These are phyloP conservation scores for Acropora tenuis DNA, from an alignment of 64 coral and sea anemone species.

Conservation along the genomic window DNA sequence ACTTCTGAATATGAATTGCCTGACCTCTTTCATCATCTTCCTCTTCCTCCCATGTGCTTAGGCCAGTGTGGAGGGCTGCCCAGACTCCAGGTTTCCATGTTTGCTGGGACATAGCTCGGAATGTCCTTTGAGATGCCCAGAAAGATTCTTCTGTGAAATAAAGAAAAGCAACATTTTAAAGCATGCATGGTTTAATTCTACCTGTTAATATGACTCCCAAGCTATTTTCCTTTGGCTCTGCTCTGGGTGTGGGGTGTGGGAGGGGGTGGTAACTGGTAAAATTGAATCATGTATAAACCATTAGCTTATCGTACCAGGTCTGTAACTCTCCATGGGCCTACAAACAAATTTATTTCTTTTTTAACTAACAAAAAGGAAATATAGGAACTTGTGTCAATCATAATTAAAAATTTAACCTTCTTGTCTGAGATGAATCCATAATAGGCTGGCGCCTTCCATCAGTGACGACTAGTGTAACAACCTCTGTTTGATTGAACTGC, in stretches of 20 bases:
- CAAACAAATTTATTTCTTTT: no score
- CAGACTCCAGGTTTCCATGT: conserved; percentile 31
- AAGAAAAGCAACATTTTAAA: neutral
- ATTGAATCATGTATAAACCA: neutral
- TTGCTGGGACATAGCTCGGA: conserved; percentile 25
- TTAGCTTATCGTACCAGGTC: neutral
- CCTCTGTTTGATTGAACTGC: conserved; percentile 44
- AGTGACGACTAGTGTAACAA: conserved; percentile 33
- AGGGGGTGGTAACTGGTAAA: neutral
- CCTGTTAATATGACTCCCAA: no score
- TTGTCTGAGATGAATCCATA: conserved; percentile 47
- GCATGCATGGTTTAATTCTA: no score
- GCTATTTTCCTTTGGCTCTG: no score
- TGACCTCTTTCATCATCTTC: conserved; percentile 19
- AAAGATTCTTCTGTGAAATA: neutral
- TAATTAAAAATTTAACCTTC: neutral
- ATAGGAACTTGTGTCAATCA: no score
- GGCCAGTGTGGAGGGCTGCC: conserved; percentile 11
- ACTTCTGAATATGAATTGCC: neutral
- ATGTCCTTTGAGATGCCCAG: conserved; percentile 43
- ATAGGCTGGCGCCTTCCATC: conserved; percentile 45
- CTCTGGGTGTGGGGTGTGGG: no score
- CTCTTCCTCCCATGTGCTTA: neutral
- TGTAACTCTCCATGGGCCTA: neutral
- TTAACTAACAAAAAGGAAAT: no score